Evolutionary conservation across 1,140 invertebrate species (phyloP), one percentile per base, ranked within the genome.

Genomic region (Cyclargus thomasi): DNA sequence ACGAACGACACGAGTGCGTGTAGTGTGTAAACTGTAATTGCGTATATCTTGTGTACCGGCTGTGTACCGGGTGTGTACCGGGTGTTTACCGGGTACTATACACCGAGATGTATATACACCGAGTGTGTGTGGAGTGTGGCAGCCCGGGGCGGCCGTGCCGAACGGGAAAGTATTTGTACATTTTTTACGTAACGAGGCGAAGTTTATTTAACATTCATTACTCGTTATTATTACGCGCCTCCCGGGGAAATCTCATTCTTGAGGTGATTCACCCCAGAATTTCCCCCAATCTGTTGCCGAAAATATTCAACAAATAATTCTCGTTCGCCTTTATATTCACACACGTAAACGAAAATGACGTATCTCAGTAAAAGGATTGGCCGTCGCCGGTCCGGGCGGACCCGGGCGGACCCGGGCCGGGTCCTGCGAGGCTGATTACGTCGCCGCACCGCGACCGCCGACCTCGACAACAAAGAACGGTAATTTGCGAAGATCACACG

Each of bases 401-500:
- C 36, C 10, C 3, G 17, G 53, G n/a, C n/a, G n/a, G n/a, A n/a
- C n/a, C n/a, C n/a, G 53, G n/a, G 53, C 36, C 10, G 2, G 17
- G 53, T n/a, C 20, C 55, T 59, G 21, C 21, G 55, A 59, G 55
- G 20, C 55, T 59, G 18, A 59, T 59, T 59, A 59, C 17, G 21
- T 14, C 55, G 55, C 57, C 16, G 39, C 6, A n/a, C 39, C 17
- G 55, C 23, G 18, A 11, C n/a, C 20, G 4, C 11, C 22, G 18
- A 62, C 17, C 10, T 67, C 36, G 35, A 29, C 63, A 16, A 53
- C 62, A 67, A 67, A 68, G 22, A 68, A 53, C 17, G 67, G 67
- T 68, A 68, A 68, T 68, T 68, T 63, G 39, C 47, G 36, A 18
- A 62, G 59, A 68, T 68, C 62, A 63, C 62, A 55, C 62, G 59